phyloP scores from a whole-genome alignment of 2,113 vertebrate species.

The Pachyramphus minor region DNA sequence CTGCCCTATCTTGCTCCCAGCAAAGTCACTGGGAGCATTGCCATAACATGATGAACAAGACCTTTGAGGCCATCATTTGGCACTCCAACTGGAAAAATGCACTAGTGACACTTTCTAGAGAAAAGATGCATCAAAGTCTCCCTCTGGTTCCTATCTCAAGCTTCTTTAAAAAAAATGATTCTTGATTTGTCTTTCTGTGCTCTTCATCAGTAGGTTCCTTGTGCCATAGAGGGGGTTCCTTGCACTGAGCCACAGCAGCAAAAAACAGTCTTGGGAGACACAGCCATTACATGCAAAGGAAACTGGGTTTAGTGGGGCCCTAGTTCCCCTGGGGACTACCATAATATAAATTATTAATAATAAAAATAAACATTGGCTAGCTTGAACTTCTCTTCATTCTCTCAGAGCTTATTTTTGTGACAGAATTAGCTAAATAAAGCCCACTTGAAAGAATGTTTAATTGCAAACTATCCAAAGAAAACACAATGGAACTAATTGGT shows the following conservation, averaged over 20 bases:
- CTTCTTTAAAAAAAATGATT: background rate
- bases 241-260: background rate
- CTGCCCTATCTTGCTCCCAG: background rate
- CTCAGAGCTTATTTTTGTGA: conserved; percentile 53
- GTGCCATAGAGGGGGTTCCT: background rate
- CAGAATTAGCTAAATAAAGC: conserved; percentile 58
- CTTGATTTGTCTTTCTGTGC: background rate
- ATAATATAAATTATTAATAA: conserved; percentile 66
- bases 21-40: background rate
- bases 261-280: background rate
- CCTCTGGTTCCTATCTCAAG: background rate
- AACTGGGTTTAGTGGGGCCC: conserved; percentile 37
- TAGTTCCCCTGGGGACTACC: background rate
- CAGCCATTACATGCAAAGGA: background rate
- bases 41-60: background rate
- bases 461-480: conserved; percentile 56
- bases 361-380: conserved; percentile 59
- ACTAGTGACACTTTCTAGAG: background rate
- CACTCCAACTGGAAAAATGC: background rate
- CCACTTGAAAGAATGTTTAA: conserved; percentile 60
- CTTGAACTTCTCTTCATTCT: conserved; percentile 50
- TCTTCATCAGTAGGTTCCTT: background rate
- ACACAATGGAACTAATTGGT: conserved; percentile 58
- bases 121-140: background rate
- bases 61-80: background rate